Evolutionary conservation across 1,140 invertebrate genomes (phyloP).

Genomic region (Drosophila nigrodunni): DNA sequence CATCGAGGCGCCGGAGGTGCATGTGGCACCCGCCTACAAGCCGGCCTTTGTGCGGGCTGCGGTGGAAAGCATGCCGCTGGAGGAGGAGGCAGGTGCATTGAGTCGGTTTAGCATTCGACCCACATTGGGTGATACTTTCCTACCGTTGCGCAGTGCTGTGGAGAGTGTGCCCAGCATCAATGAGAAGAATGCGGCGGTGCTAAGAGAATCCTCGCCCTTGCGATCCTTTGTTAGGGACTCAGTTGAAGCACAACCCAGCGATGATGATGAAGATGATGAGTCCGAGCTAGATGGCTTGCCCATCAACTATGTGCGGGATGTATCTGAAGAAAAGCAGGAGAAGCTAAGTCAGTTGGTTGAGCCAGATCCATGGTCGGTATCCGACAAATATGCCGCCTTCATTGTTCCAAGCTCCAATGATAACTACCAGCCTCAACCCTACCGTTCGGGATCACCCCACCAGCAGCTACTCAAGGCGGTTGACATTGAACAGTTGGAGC

Average conservation of each 20-base stretch:
- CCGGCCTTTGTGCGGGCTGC: constrained; percentile 86
- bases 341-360: constrained; percentile 37
- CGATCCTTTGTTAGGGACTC: constrained; percentile 86
- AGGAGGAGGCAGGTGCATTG: constrained; percentile 50
- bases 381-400: constrained; percentile 85
- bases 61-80: constrained; percentile 86
- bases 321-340: constrained; percentile 24
- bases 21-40: constrained; percentile 49
- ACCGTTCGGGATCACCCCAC: constrained; percentile 72
- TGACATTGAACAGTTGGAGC: constrained; percentile 62
- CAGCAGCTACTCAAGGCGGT: constrained; percentile 69
- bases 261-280: constrained; percentile 45
- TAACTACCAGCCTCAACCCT: constrained; percentile 61
- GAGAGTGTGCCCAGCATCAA: constrained; percentile 86
- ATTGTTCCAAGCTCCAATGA: constrained; percentile 44
- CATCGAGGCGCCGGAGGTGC: constrained; percentile 70
- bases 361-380: constrained; percentile 62
- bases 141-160: constrained; percentile 87
- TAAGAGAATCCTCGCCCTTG: constrained; percentile 44
- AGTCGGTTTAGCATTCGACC: constrained; percentile 59
- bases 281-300: not conserved
- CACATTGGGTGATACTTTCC: constrained; percentile 70
- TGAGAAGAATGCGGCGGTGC: constrained; percentile 33
- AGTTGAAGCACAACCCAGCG: constrained; percentile 87
- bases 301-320: constrained; percentile 34